These are phyloP conservation scores for Anthopleura sola DNA, from an alignment of 64 coral and sea anemone genomes.

Conservation along the genomic window DNA sequence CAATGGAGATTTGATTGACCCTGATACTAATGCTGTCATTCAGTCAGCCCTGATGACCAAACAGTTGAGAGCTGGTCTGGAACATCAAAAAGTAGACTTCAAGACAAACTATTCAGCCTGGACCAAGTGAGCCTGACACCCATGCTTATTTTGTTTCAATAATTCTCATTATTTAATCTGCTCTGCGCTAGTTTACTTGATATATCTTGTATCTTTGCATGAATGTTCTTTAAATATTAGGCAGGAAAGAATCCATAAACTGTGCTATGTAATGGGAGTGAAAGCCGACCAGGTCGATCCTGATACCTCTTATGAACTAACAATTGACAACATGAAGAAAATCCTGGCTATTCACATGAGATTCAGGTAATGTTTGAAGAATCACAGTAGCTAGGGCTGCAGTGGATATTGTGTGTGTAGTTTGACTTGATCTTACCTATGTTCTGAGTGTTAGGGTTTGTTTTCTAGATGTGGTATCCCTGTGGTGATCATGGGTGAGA, in stretches of 20 bases:
- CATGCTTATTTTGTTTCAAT: too few relatives aligned
- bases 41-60: slow-evolving; percentile 55
- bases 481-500: slow-evolving; percentile 85
- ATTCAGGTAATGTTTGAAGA: slow-evolving; percentile 31
- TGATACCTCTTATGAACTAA: slow-evolving; percentile 60
- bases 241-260: slow-evolving; percentile 40
- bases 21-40: slow-evolving; percentile 23
- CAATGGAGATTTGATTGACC: slow-evolving; percentile 79
- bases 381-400: not conserved
- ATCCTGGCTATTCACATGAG: slow-evolving; percentile 55
- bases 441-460: not conserved
- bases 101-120: slow-evolving; percentile 32
- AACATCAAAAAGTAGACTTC: slow-evolving; percentile 65
- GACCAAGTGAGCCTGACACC: slow-evolving; percentile 48
- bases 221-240: too few relatives aligned
- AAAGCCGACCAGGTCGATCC: slow-evolving; percentile 35
- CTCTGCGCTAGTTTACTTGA: too few relatives aligned
- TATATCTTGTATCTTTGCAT: too few relatives aligned
- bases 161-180: too few relatives aligned
- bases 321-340: slow-evolving; percentile 65
- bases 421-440: not conserved
- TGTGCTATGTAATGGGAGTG: slow-evolving; percentile 63
- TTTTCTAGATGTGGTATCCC: slow-evolving; percentile 69
- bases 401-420: not conserved
- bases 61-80: slow-evolving; percentile 36